Evolutionary conservation across 2,113 vertebrate genomes (phyloP).

Genomic region (Lasiurus borealis): DNA sequence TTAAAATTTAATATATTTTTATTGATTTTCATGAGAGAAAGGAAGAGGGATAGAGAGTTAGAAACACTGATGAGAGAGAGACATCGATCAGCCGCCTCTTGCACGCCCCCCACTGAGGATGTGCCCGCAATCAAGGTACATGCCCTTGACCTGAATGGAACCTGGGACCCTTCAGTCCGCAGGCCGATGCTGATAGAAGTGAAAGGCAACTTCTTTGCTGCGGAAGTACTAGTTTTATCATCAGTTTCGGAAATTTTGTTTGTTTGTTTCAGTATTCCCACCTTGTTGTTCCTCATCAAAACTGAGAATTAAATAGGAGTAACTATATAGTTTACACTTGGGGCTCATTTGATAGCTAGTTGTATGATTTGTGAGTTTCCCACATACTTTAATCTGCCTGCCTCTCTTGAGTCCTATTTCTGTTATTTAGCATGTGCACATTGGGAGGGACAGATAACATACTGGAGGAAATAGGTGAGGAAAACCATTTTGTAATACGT

Average conservation of each 20-base stretch:
- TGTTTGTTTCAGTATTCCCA: background rate
- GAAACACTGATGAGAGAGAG: no score
- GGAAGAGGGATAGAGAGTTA: no score
- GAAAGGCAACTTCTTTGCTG: background rate
- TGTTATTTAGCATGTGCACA: background rate
- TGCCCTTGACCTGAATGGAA: no score
- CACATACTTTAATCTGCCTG: background rate
- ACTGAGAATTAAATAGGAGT: background rate
- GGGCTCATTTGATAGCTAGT: background rate
- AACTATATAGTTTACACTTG: background rate
- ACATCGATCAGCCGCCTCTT: no score
- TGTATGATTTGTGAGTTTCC: background rate
- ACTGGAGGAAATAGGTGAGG: background rate
- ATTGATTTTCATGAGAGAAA: no score
- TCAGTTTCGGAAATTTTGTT: background rate
- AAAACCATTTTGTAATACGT: background rate
- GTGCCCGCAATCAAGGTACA: no score
- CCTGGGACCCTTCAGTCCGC: no score
- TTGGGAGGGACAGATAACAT: background rate
- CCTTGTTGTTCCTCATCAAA: background rate
- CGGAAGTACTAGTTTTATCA: background rate
- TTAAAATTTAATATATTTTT: no score
- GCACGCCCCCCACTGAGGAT: no score
- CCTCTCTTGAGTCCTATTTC: background rate
- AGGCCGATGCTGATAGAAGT: background rate